Percentiles rank a stretch among this genome's conserved stretches.
Evolutionary conservation across 2,113 vertebrate genomes (phyloP).

Genomic region (Triplophysa rosa): DNA sequence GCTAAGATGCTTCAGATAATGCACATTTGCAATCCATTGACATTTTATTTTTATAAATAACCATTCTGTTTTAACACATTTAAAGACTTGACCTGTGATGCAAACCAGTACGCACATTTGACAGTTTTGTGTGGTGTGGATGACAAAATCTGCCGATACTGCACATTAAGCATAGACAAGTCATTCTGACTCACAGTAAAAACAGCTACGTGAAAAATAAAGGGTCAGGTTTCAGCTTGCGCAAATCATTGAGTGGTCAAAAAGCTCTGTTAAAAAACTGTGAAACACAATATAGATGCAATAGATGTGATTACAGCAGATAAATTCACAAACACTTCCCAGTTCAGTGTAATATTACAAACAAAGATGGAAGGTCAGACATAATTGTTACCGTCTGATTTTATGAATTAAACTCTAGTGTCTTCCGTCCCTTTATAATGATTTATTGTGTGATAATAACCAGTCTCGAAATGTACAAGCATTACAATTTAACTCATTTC

Average conservation of each 20-base stretch:
- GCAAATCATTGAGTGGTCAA: neutral
- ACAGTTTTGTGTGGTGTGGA: slow-evolving; percentile 15
- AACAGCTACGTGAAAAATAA: neutral
- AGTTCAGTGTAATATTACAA: neutral
- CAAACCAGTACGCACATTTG: neutral
- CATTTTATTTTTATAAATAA: slow-evolving; percentile 59
- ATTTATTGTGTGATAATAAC: neutral
- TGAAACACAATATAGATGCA: neutral
- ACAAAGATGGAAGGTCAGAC: neutral
- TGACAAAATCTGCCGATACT: neutral
- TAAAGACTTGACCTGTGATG: slow-evolving; percentile 50
- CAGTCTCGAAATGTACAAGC: neutral
- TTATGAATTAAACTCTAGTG: neutral
- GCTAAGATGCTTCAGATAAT: slow-evolving; percentile 38
- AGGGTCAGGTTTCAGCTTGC: slow-evolving; percentile 5
- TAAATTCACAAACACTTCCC: slow-evolving; percentile 1
- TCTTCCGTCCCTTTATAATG: neutral
- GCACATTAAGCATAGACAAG: slow-evolving; percentile 15
- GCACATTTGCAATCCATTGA: slow-evolving; percentile 39
- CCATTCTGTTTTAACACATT: slow-evolving; percentile 28
- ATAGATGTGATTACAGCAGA: slow-evolving; percentile 3
- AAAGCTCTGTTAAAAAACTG: neutral
- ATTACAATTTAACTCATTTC: neutral
- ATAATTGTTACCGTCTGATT: neutral
- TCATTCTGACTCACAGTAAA: slow-evolving; percentile 14